Evolutionary conservation across 1,140 invertebrate species (phyloP), one percentile per base, ranked within the genome.

Genomic region (Nomia melanderi): DNA sequence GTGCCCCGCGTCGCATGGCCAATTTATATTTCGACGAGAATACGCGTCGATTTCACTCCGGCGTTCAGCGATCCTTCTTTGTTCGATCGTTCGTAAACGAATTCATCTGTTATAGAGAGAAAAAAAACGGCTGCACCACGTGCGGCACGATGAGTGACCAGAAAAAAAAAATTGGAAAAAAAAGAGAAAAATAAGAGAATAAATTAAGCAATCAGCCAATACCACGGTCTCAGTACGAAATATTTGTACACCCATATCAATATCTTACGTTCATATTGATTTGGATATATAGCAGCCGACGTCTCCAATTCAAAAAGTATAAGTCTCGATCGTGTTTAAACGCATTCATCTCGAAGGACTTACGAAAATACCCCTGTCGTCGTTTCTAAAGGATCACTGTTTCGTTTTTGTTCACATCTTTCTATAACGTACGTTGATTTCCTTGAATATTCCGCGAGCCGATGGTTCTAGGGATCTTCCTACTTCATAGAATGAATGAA

Each of bases 201-300:
- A 89, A 90, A 90, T 89, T 90, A 92, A 92, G 91, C 91, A 92
- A 88, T 91, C 90, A 92, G 91, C 91, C 91, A 92, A 90, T 92
- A 92, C 90, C 90, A 92, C 90, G 89, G 84, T 91, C 90, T 91
- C 88, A 92, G 90, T 92, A 92, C 87, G 88, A 91, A 92, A 90
- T 90, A 90, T 88, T 79, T 83, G 84, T 90, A 91, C 87, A 92
- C 86, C 90, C 89, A 91, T 89, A 91, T 91, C 91, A 92, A 92
- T 92, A 92, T 91, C 85, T 89, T 88, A 89, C 85, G 82, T 88
- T 87, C 78, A 90, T 91, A 92, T 92, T 92, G 90, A 92, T 92
- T 88, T 92, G 90, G 89, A 91, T 89, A 89, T 91, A 90, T 89
- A 88, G 86, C 89, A 91, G 84, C 87, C 85, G 78, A 88, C 85